These are phyloP conservation scores for Oenanthe oenanthe DNA, from an alignment of 2,113 vertebrate species.

Conservation along the genomic window DNA sequence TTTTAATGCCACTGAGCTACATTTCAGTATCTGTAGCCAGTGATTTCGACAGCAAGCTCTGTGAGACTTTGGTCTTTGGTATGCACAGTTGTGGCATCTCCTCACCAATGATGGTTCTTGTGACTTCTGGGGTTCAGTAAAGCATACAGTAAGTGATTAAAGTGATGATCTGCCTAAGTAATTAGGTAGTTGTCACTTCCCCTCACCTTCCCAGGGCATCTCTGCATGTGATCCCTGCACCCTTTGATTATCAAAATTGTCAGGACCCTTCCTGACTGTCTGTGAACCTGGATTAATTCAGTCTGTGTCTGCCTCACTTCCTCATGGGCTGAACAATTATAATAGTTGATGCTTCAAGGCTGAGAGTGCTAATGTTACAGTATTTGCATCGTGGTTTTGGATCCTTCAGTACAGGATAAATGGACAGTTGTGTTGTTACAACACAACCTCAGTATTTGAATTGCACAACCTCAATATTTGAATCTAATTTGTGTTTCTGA, in stretches of 20 bases:
- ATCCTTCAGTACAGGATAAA: not conserved
- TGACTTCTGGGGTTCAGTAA: not conserved
- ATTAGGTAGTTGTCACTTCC: not conserved
- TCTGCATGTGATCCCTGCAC: not conserved
- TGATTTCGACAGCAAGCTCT: not conserved
- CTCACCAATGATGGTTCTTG: not conserved
- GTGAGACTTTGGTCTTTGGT: not conserved
- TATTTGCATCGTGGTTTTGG: not conserved
- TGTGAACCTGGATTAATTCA: not conserved
- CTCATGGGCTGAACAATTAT: not conserved
- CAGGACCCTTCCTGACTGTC: not conserved
- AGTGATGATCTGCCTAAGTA: not conserved
- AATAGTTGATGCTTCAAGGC: not conserved
- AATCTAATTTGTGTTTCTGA: not conserved
- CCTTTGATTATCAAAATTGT: not conserved
- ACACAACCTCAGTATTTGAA: not conserved
- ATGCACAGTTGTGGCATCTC: not conserved
- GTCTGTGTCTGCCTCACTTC: not conserved
- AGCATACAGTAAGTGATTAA: not conserved
- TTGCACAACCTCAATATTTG: not conserved
- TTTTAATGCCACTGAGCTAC: not conserved
- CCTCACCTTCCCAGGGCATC: not conserved
- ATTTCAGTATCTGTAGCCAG: not conserved
- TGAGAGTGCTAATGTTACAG: not conserved
- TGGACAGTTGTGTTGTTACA: not conserved